A percentile compares a stretch with the other conserved stretches of the same genome.
These are phyloP conservation scores for Aurelia sp. DNA, from an alignment of 30 jellyfish, hydroid and myxozoan species.

Conservation along the genomic window DNA sequence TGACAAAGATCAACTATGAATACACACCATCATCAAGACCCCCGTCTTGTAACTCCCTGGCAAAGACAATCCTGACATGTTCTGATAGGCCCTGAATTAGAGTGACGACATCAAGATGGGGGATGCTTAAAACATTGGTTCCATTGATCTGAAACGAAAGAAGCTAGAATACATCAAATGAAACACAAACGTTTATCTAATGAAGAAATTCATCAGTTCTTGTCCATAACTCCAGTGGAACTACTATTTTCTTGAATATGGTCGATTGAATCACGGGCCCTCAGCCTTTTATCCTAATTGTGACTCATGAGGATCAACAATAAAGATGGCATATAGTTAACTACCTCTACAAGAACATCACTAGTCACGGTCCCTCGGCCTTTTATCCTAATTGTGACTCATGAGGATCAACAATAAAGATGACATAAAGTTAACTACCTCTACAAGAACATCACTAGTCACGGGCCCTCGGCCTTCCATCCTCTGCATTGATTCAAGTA, in stretches of 20 bases:
- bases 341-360: constrained; percentile 83
- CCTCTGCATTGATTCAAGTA: too few relatives aligned
- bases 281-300: too few relatives aligned
- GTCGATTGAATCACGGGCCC: too few relatives aligned
- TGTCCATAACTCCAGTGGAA: too few relatives aligned
- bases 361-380: background rate
- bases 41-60: constrained; percentile 79
- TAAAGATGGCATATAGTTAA: background rate
- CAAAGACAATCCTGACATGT: constrained; percentile 84
- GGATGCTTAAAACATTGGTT: constrained; percentile 62
- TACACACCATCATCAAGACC: constrained; percentile 71
- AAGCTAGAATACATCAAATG: background rate
- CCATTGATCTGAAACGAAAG: constrained; percentile 73
- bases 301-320: too few relatives aligned
- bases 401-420: too few relatives aligned
- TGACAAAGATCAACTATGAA: too few relatives aligned
- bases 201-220: too few relatives aligned
- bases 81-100: constrained; percentile 83
- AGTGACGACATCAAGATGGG: constrained; percentile 86
- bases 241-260: too few relatives aligned
- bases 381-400: too few relatives aligned
- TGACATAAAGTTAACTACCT: constrained; percentile 38
- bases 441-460: constrained; percentile 66
- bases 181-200: too few relatives aligned
- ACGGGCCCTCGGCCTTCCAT: too few relatives aligned